Evolutionary conservation across 2,113 vertebrate genomes (phyloP), one percentile per base, ranked within the genome.

Genomic region (Spea multiplicata): DNA sequence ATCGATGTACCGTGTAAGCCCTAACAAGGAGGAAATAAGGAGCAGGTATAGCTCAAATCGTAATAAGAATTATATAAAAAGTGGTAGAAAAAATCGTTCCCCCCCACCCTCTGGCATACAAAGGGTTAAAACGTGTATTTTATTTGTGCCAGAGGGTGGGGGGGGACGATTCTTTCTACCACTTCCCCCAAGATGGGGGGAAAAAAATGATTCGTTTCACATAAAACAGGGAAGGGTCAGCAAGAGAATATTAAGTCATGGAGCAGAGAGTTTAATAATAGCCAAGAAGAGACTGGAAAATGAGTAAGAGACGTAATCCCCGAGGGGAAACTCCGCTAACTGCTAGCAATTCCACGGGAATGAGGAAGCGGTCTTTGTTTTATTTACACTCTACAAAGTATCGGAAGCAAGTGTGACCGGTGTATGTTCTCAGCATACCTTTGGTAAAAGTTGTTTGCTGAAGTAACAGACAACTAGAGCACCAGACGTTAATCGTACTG

Each of bases 281-380:
- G 61, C 12, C 86, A 81, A 80, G 71, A 81, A 83, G 53, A 84
- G 71, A 82, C 75, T 30, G 8, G 84, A 44, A 71, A 85, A 84
- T 81, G 75, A 80, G 81, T 85, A 83, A 78, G 48, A 82, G 82
- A 66, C 44, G 76, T 80, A 71, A n/a, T 16, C 30, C 61, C 57
- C 5, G 55, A 74, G 70, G 10, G 70, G 3, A n/a, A 84, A 82
- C 12, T 1, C 70, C 69, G 45, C 76, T 55, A 73, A 80, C 59
- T 9, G 66, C 45, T 57, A 80, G 48, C 6, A 30, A 72, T 73
- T 17, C 50, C 61, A 10, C 57, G 46, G 73, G 59, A 48, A 30
- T 44, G 69, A 84, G 74, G 80, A 86, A 87, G 83, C 62, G 82
- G 70, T 52, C 7, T 66, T 66, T 47, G 45, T 83, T 83, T 69